Conservation (phyloP, 2,113 vertebrate species). For the Ornithorhynchus anatinus region DNA sequence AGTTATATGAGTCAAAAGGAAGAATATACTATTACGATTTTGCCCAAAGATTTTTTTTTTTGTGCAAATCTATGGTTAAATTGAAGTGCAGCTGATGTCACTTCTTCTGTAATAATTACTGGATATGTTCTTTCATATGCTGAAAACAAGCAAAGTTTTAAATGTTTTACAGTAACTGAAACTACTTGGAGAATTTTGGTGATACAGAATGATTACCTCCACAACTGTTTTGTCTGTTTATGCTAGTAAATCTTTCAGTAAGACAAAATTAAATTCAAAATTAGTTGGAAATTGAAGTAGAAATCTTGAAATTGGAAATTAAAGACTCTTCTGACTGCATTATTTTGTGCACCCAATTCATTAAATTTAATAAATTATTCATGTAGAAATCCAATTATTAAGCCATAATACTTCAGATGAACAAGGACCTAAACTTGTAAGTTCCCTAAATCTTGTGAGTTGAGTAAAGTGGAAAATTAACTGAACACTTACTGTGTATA, state of each 20-base stretch:
- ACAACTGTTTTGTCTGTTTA: not conserved
- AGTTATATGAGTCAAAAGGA: too few species aligned
- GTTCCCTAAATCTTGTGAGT: slow-evolving; percentile 10
- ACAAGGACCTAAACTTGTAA: too few species aligned
- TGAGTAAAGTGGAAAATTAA: slow-evolving; percentile 18
- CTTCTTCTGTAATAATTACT: not conserved
- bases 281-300: slow-evolving; percentile 8
- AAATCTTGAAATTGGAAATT: slow-evolving; percentile 4
- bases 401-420: not conserved
- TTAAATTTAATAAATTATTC: slow-evolving; percentile 25
- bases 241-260: slow-evolving; percentile 4
- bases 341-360: not conserved
- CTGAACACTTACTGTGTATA: too few species aligned
- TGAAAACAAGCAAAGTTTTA: not conserved
- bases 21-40: too few species aligned
- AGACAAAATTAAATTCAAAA: slow-evolving; percentile 20
- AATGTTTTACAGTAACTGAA: slow-evolving; percentile 3
- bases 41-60: too few species aligned
- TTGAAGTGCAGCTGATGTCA: too few species aligned
- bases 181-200: not conserved
- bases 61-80: too few species aligned
- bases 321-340: not conserved
- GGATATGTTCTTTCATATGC: not conserved
- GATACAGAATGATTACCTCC: not conserved
- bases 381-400: not conserved